Evolutionary conservation across 2,113 vertebrate species (phyloP), one percentile per base, ranked within the genome.

Genomic region (Chascanopsetta lugubris): DNA sequence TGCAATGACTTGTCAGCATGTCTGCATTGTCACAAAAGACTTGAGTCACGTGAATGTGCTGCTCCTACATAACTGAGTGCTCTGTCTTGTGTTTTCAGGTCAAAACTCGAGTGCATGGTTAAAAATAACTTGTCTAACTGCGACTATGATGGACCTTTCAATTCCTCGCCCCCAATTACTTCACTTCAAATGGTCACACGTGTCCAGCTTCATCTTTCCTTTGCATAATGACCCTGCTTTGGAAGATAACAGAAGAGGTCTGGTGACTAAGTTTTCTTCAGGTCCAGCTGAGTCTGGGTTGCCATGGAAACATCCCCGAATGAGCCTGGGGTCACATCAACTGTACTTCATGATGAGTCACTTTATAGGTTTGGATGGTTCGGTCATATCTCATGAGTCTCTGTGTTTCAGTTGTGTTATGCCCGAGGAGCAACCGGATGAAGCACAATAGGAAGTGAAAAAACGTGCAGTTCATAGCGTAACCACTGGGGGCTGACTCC

Each of bases 291-390:
- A 29, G 48, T 71, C 36, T 4, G n/a, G 6, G 53, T 40, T 32
- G 22, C 68, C 48, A 68, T 58, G 63, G 63, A 69, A 76, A 72
- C 62, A 12, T 68, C 27, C 17, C 24, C 55, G 65, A 55, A 50
- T 26, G 66, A 61, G 22, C 27, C n/a, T n/a, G n/a, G 22, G 11
- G 12, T 30, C 42, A 20, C 15, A 2, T 29, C 13, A 38, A 25
- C 40, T 30, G 47, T n/a, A n/a, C n/a, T n/a, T n/a, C n/a, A n/a
- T n/a, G n/a, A n/a, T n/a, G n/a, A n/a, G n/a, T n/a, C 54, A 26
- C 27, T 49, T 59, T 36, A 36, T 4, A 36, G 5, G 34, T 30
- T 30, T 30, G n/a, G n/a, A n/a, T n/a, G n/a, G n/a, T n/a, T n/a
- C n/a, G n/a, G n/a, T n/a, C n/a, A n/a, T n/a, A n/a, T n/a, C n/a